These are phyloP conservation scores for Phyllostomus hastatus DNA, from an alignment of 2,113 vertebrate genomes.

Conservation along the genomic window DNA sequence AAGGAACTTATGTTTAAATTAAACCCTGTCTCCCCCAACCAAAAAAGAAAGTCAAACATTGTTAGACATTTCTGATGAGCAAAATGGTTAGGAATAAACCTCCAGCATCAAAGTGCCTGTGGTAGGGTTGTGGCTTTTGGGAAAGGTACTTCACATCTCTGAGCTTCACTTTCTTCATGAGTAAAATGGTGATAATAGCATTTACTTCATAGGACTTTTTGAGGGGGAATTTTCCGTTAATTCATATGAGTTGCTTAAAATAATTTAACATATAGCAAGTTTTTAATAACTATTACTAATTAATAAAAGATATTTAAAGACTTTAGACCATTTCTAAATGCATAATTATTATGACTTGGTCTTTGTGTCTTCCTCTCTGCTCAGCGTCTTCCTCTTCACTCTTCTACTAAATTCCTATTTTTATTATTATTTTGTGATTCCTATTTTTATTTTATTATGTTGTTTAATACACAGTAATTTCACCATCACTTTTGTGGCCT, in stretches of 20 bases:
- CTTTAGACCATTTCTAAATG: background rate
- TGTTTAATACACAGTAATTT: background rate
- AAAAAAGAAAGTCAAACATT: background rate
- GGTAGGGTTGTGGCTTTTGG: background rate
- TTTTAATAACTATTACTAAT: background rate
- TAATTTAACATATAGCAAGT: background rate
- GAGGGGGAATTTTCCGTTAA: background rate
- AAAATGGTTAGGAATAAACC: background rate
- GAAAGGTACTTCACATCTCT: background rate
- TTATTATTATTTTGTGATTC: background rate
- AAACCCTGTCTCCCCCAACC: background rate
- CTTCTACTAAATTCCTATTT: background rate
- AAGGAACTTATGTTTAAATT: background rate
- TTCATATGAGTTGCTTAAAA: background rate
- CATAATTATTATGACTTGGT: background rate
- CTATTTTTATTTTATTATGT: background rate
- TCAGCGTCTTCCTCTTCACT: background rate
- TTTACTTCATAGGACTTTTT: background rate
- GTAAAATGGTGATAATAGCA: background rate
- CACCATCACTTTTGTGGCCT: background rate
- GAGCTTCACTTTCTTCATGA: constrained; percentile 2
- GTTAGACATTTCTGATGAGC: background rate
- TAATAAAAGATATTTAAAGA: background rate
- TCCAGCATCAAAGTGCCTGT: background rate
- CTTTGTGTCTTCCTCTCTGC: background rate